Evolutionary conservation across 1,140 invertebrate genomes (phyloP).

Genomic region (Dendrolimus punctatus): DNA sequence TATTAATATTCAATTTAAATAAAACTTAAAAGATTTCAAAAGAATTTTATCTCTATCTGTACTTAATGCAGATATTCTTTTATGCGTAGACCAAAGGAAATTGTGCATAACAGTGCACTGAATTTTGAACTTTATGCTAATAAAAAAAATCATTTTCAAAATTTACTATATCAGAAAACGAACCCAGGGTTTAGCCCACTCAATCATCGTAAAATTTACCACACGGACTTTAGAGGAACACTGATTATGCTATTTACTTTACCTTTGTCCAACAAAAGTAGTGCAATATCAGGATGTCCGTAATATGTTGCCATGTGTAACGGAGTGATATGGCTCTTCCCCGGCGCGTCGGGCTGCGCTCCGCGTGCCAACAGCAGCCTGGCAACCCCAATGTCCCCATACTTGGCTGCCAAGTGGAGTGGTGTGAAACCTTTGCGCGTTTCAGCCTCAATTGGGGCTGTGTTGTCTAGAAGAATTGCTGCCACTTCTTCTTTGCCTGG

Average conservation of each 20-base stretch:
- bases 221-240: too few species aligned
- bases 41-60: too few species aligned
- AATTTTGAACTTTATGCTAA: too few species aligned
- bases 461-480: slow-evolving; percentile 92
- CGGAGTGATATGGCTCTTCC: slow-evolving; percentile 98
- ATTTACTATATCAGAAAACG: too few species aligned
- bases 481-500: slow-evolving; percentile 82
- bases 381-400: slow-evolving; percentile 95
- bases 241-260: not conserved
- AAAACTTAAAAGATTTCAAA: too few species aligned
- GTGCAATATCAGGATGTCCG: slow-evolving; percentile 93
- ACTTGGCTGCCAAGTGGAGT: slow-evolving; percentile 97
- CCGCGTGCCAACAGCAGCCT: slow-evolving; percentile 88
- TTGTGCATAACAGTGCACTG: too few species aligned
- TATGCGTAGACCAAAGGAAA: too few species aligned
- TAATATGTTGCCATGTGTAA: slow-evolving; percentile 98
- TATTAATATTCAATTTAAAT: too few species aligned
- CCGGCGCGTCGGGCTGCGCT: slow-evolving; percentile 94
- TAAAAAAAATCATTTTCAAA: too few species aligned
- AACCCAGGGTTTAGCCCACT: too few species aligned
- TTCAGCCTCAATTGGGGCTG: slow-evolving; percentile 90
- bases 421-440: slow-evolving; percentile 99
- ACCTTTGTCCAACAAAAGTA: slow-evolving; percentile 92
- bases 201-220: too few species aligned
- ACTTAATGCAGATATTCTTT: too few species aligned